Conservation (phyloP, 2,113 vertebrate genomes). For the Microcebus lehilahytsara region DNA sequence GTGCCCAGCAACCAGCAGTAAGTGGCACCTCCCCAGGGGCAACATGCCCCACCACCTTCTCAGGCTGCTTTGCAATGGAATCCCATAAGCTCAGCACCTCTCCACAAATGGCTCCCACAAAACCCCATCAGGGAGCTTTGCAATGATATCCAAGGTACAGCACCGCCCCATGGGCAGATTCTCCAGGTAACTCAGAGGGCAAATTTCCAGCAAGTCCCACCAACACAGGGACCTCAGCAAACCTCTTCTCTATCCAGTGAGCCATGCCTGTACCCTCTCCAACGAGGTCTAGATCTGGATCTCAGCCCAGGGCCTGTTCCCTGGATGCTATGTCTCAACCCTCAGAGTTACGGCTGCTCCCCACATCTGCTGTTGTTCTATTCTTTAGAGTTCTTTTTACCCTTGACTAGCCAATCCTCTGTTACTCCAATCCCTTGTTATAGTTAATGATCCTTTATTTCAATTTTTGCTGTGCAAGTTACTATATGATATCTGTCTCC, state of each 20-base stretch:
- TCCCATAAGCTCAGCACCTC: background rate
- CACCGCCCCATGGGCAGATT: background rate
- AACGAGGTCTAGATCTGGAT: background rate
- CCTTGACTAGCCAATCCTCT: background rate
- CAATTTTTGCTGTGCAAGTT: background rate
- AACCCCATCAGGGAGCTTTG: background rate
- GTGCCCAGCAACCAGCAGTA: background rate
- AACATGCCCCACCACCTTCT: background rate
- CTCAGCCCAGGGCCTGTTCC: background rate
- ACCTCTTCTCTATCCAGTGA: background rate
- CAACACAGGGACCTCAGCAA: background rate
- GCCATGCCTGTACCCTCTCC: background rate
- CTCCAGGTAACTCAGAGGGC: background rate
- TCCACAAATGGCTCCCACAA: background rate
- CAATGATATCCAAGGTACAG: background rate
- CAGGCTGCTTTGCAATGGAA: background rate
- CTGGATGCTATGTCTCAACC: background rate
- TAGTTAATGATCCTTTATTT: background rate
- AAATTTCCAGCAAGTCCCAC: background rate
- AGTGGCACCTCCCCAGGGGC: too few relatives aligned
- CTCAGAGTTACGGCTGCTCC: background rate
- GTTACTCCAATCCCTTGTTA: background rate
- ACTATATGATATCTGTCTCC: background rate
- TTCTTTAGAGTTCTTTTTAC: background rate
- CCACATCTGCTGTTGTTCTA: background rate